Evolutionary conservation across 2,888 invertebrate genomes (phyloP), one percentile per base, ranked within the genome.

Genomic region (Aromia moschata): DNA sequence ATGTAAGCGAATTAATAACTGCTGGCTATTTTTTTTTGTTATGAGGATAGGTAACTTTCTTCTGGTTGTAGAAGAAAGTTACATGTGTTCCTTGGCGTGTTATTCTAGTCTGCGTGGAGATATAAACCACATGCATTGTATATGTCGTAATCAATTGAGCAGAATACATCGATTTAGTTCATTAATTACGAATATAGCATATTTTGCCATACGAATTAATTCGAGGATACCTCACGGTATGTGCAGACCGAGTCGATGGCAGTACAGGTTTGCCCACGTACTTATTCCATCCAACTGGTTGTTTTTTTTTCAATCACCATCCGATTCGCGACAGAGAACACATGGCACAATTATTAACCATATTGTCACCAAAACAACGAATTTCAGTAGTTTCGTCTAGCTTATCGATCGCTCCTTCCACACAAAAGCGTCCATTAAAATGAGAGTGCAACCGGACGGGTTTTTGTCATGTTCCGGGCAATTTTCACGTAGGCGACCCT

Each of bases 211-310:
- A 43, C 43, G 33, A 51, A 44, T 43, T 17, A 53, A 43, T 53
- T 16, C 44, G 25, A 20, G 41, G 14, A 52, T 16, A 36, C 16
- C 41, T 37, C n/a, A 20, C 45, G 18, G 38, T 49, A 16, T 31
- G 43, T 36, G 36, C 31, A 52, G 41, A 53, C 31, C 43, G 58
- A 60, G 62, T 60, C 54, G 56, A 62, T 45, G 60, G 55, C 49
- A n/a, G 41, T 65, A 62, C 65, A 64, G 47, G 47, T 47, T 47
- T 33, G 37, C 25, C 20, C 49, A 49, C 20, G 55, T 65, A 64
- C 61, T 67, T 64, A 67, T 68, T 63, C 60, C 65, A 66, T 64
- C 62, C 68, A 65, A 73, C 73, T 70, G 70, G 73, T 73, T 71
- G 69, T 61, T 49, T 49, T 49, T 49, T 49, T 49, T 38, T 15